A percentile compares a stretch with the other conserved stretches of the same genome.
phyloP scores from a whole-genome alignment of 1,140 invertebrate species.

The Mycetomoellerius zeteki region DNA sequence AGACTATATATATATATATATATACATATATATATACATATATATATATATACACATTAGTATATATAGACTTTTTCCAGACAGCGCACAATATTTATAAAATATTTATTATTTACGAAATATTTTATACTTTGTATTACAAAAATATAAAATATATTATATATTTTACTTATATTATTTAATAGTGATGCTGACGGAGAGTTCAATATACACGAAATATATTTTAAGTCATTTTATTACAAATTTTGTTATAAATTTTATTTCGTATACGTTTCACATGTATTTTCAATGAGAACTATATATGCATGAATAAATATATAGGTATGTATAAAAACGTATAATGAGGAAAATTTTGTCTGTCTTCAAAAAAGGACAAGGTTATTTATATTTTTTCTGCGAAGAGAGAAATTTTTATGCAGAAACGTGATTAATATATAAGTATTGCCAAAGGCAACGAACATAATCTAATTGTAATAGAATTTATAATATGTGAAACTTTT shows the following conservation, averaged over 20 bases:
- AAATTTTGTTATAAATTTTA: constrained; percentile 50
- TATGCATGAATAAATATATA: constrained; percentile 21
- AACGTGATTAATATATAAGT: constrained; percentile 12
- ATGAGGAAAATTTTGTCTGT: background rate
- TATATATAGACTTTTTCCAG: no score
- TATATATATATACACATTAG: no score
- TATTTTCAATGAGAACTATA: background rate
- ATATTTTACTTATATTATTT: no score
- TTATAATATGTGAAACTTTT: constrained; percentile 8
- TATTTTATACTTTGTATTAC: no score
- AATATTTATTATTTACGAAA: no score
- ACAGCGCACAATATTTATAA: no score
- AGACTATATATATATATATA: no score
- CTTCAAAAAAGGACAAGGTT: constrained; percentile 21
- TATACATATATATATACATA: no score
- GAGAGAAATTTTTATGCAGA: background rate
- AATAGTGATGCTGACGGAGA: no score
- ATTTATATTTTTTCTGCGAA: background rate
- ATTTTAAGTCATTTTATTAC: constrained; percentile 18
- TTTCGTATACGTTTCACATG: background rate
- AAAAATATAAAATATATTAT: no score
- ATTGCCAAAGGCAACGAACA: background rate
- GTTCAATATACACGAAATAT: background rate
- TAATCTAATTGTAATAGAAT: background rate
- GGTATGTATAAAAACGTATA: constrained; percentile 7